A percentile compares a stretch with the other conserved stretches of the same genome.
These are phyloP conservation scores for Sphaeramia orbicularis DNA, from an alignment of 2,797 vertebrate genomes.

Conservation along the genomic window DNA sequence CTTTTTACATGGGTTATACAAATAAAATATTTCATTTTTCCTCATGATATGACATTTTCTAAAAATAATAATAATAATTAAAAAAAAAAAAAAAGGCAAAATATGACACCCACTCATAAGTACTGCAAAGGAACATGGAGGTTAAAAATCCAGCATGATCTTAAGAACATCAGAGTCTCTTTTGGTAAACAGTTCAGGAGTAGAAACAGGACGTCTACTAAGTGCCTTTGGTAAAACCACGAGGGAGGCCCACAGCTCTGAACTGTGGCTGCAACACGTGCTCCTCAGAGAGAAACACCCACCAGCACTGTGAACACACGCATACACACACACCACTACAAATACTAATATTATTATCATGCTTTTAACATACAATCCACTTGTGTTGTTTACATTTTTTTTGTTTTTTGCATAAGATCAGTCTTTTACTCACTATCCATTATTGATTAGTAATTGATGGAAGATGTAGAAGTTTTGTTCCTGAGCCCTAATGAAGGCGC, in stretches of 20 bases:
- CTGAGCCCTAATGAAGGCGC: neutral
- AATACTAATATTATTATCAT: no score
- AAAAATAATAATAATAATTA: no score
- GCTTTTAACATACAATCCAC: no score
- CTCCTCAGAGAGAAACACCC: conserved; percentile 45
- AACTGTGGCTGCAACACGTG: conserved; percentile 50
- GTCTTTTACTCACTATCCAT: neutral
- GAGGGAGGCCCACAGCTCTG: conserved; percentile 43
- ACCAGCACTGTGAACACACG: conserved; percentile 2
- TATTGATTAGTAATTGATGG: no score
- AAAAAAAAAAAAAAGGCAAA: neutral
- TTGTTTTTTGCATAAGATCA: no score
- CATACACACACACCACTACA: no score
- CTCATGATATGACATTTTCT: neutral
- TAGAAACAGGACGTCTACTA: no score
- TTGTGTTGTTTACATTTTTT: no score
- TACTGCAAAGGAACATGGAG: neutral
- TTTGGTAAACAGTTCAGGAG: no score
- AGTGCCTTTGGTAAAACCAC: neutral
- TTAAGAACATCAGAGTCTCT: no score
- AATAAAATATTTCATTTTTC: neutral
- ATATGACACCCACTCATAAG: neutral
- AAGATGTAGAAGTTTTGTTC: no score
- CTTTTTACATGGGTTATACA: no score
- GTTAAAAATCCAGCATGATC: neutral